Evolutionary conservation across 2,888 invertebrate species (phyloP).

Genomic region (Ophioninae sp.): DNA sequence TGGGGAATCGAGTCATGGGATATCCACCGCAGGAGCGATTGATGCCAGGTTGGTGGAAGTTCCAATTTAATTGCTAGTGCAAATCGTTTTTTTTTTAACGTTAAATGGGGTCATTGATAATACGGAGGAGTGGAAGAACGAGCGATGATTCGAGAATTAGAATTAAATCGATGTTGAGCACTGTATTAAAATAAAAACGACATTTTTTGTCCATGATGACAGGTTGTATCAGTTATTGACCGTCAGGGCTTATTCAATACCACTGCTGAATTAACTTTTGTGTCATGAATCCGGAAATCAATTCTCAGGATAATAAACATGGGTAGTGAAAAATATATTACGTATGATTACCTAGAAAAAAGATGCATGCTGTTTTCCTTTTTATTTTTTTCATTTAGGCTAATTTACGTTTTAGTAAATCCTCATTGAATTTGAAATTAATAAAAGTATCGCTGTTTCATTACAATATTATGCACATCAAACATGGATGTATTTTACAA

Average conservation of each 20-base stretch:
- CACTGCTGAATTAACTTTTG: constrained; percentile 22
- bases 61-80: constrained; percentile 23
- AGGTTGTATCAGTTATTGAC: constrained; percentile 1
- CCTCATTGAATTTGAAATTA: not conserved
- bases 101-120: not conserved
- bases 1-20: constrained; percentile 74
- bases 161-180: constrained; percentile 12
- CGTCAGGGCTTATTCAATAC: not conserved
- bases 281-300: constrained; percentile 31
- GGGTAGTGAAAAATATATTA: not conserved
- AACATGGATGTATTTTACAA: no score
- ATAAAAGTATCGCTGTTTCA: no score
- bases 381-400: no score
- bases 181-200: constrained; percentile 29
- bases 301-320: not conserved
- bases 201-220: constrained; percentile 42
- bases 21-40: constrained; percentile 77
- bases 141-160: not conserved
- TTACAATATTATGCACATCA: no score
- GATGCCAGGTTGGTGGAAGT: constrained; percentile 72
- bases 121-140: not conserved
- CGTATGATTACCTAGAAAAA: not conserved
- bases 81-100: not conserved
- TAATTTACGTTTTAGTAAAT: not conserved
- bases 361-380: not conserved